Evolutionary conservation across 2,113 vertebrate genomes (phyloP), one percentile per base, ranked within the genome.

Genomic region (Nannospalax galili): DNA sequence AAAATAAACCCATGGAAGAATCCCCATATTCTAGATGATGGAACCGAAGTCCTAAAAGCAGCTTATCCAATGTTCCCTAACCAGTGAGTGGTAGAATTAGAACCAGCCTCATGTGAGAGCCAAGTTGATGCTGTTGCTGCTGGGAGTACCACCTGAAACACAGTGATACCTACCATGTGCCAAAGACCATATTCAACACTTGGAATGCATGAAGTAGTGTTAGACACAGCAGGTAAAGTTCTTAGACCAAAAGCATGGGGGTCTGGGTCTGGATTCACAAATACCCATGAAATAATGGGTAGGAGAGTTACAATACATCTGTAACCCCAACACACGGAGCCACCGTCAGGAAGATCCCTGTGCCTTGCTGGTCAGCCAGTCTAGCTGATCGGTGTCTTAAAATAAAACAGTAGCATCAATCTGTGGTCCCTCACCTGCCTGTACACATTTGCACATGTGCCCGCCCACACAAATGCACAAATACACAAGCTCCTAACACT

Each of bases 121-220:
- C 26, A 3, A 19, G 26, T 0, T 1, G 17, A 16, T 30, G n/a
- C 14, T 42, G 22, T n/a, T 42, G 6, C 10, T n/a, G n/a, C 12
- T 84, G 32, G 32, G 28, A 58, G 30, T 20, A 62, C 35, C 7
- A 10, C 24, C 7, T 69, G 42, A 48, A 70, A 40, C 28, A 28
- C 4, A 37, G 17, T 3, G 26, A 40, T 56, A 40, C 14, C 74
- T 28, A 30, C 12, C 48, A 1, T 9, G 5, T 77, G 10, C 67
- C 20, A 1, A 15, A 58, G 62, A 79, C 45, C 7, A 9, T 37
- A 37, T n/a, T 52, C 40, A 70, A 67, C 32, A 72, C 26, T 74
- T 40, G 35, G 6, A 48, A 11, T 88, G 22, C 82, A 42, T 74
- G 7, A 19, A 35, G 28, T 65, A 65, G 40, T 4, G 26, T 22